A percentile compares a stretch with the other conserved stretches of the same genome.
Evolutionary conservation across 2,888 invertebrate species (phyloP).

Genomic region (Pycnomerus fuliginosus): DNA sequence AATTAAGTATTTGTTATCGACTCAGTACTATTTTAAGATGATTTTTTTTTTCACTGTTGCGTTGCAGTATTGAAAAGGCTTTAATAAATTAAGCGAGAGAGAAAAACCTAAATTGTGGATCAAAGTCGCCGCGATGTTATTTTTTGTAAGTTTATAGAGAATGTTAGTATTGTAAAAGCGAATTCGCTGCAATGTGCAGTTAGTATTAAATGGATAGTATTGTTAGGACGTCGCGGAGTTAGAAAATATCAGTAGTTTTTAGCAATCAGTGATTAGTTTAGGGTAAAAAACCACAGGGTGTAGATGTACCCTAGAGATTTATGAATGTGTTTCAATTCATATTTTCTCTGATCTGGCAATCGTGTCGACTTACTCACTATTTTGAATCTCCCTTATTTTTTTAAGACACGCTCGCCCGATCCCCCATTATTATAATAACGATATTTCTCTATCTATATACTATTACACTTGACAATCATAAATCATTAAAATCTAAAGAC

Average conservation of each 20-base stretch:
- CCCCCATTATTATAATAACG: slow-evolving; percentile 26
- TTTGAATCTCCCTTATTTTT: slow-evolving; percentile 22
- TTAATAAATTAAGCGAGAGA: slow-evolving; percentile 41
- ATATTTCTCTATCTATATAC: slow-evolving; percentile 43
- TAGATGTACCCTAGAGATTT: slow-evolving; percentile 53
- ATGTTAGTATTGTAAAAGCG: slow-evolving; percentile 21
- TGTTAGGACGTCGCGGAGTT: slow-evolving; percentile 50
- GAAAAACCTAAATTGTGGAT: slow-evolving; percentile 31
- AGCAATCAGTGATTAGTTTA: slow-evolving; percentile 52
- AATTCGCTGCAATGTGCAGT: not conserved
- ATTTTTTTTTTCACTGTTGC: slow-evolving; percentile 34
- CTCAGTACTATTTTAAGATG: slow-evolving; percentile 6
- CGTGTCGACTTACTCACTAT: slow-evolving; percentile 26
- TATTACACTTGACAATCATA: slow-evolving; percentile 54
- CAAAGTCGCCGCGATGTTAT: slow-evolving; percentile 46
- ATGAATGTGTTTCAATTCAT: slow-evolving; percentile 39
- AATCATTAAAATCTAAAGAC: slow-evolving; percentile 36
- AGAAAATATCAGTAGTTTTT: slow-evolving; percentile 46
- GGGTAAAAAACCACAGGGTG: slow-evolving; percentile 53
- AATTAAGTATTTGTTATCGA: not conserved
- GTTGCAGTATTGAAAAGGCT: slow-evolving; percentile 51
- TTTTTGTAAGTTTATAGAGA: slow-evolving; percentile 51
- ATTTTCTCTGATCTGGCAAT: slow-evolving; percentile 35
- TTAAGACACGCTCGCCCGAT: slow-evolving; percentile 22
- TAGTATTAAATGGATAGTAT: slow-evolving; percentile 47